Conservation (phyloP, 2,888 invertebrate species). For the Coecobrya sp. region DNA sequence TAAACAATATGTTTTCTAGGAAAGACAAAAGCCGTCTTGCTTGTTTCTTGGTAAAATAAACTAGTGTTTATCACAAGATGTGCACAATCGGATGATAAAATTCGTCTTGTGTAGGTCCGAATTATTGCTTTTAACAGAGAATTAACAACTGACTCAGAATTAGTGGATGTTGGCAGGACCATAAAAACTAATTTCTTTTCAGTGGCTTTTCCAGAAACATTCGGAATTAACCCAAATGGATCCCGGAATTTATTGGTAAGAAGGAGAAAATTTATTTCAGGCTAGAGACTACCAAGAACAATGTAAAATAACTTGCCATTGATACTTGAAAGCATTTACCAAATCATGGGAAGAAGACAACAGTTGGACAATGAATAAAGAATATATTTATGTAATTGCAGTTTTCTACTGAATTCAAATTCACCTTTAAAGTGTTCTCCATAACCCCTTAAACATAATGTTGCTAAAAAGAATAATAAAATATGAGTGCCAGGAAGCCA, state of each 20-base stretch:
- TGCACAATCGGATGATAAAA: neutral
- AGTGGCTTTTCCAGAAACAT: constrained; percentile 39
- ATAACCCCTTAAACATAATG: neutral
- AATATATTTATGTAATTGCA: too few relatives aligned
- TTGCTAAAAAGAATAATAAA: neutral
- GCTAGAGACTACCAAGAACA: neutral
- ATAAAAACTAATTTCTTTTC: constrained; percentile 65
- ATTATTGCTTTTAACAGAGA: constrained; percentile 41
- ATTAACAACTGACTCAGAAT: constrained; percentile 24
- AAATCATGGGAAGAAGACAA: too few relatives aligned
- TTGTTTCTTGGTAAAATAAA: too few relatives aligned
- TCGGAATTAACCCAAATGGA: constrained; percentile 24
- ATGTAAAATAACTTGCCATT: neutral
- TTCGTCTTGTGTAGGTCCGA: neutral
- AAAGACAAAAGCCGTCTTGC: constrained; percentile 23
- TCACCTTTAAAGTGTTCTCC: too few relatives aligned
- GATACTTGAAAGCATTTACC: too few relatives aligned
- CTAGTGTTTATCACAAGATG: neutral
- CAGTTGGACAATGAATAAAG: too few relatives aligned
- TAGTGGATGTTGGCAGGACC: constrained; percentile 57
- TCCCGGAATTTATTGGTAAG: constrained; percentile 58
- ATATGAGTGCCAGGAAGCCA: neutral
- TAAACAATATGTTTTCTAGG: constrained; percentile 66
- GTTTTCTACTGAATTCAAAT: too few relatives aligned
- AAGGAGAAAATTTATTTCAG: constrained; percentile 34